A percentile compares a stretch with the other conserved stretches of the same genome.
Evolutionary conservation across 2,888 invertebrate genomes (phyloP).

Genomic region (Rhagonycha lutea): DNA sequence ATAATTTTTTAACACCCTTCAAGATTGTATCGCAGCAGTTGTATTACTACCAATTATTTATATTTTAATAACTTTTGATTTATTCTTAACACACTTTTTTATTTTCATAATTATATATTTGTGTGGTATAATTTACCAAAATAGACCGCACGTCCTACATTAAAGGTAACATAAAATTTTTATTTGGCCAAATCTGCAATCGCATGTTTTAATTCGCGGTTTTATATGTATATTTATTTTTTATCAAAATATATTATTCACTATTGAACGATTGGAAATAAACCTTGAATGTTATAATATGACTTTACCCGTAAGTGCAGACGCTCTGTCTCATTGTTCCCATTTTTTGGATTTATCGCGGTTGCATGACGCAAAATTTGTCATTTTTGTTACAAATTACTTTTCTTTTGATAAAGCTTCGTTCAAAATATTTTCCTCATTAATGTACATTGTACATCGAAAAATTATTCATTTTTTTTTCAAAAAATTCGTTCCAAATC

Average conservation of each 20-base stretch:
- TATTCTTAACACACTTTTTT: not conserved
- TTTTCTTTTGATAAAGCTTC: not conserved
- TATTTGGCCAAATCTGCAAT: not conserved
- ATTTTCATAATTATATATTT: not conserved
- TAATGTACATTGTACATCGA: not conserved
- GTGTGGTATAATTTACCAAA: not conserved
- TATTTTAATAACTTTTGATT: not conserved
- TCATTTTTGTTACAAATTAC: not conserved
- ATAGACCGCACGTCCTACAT: not conserved
- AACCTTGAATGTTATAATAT: not conserved
- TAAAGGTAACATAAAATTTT: not conserved
- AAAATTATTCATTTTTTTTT: not conserved
- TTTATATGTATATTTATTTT: not conserved
- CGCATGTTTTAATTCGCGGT: not conserved
- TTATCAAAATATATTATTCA: not conserved
- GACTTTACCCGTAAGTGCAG: not conserved
- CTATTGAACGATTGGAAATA: not conserved
- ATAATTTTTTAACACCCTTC: not conserved
- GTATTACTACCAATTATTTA: not conserved
- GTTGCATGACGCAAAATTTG: not conserved
- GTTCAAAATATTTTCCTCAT: not conserved
- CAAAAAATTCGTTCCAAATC: not conserved
- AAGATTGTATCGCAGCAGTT: not conserved
- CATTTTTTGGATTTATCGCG: not conserved
- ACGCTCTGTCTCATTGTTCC: not conserved